Base-by-base conservation (phyloP, 1,140 invertebrate genomes). In the Akabosia matsudoensis region DNA sequence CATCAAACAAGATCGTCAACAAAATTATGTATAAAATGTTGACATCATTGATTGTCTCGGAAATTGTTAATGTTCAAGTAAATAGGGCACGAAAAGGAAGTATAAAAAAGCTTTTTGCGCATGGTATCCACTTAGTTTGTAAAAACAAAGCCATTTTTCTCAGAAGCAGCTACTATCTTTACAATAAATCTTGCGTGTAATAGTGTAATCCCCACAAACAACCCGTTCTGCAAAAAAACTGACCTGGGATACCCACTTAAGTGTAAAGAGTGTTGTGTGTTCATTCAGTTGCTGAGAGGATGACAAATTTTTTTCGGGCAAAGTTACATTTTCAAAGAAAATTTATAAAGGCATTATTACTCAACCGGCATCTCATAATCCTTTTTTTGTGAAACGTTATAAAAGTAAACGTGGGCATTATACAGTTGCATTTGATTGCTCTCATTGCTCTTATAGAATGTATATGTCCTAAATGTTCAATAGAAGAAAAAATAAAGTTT, bases 1-100 rank as follows among this genome's bases (percentile, higher is more conserved):
- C 61, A 67, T 67, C 7, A 67, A 67, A 67, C 61, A 30, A 30
- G 61, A 67, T 67, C 61, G 30, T 67, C 28, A 67, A 67, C 26
- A 67, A 56, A 31, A 30, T 10, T 30, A 30, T 22, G n/a, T 7
- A 28, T 67, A 30, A 14, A 61, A 61, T 61, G 24, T n/a, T 61
- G 54, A 24, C 54, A 61, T 61, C 54, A 61, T 61, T 24, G 24
- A 61, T 14, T 61, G 14, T 61, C 24, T 61, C n/a, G 54, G 54
- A 22, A 24, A 14, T 61, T 7, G 14, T 61, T 61, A 61, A 24
- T 61, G 24, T n/a, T 4, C 14, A 61, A 61, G 54, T 61, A 61
- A 61, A 61, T 61, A 61, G 24, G 24, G n/a, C 10, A 14, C 14
- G 14, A 61, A 22, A 24, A 61, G 24, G 24, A 24, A 61, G 54